phyloP scores from a whole-genome alignment of 2,888 invertebrate genomes.

The Ectropis crepuscularia region DNA sequence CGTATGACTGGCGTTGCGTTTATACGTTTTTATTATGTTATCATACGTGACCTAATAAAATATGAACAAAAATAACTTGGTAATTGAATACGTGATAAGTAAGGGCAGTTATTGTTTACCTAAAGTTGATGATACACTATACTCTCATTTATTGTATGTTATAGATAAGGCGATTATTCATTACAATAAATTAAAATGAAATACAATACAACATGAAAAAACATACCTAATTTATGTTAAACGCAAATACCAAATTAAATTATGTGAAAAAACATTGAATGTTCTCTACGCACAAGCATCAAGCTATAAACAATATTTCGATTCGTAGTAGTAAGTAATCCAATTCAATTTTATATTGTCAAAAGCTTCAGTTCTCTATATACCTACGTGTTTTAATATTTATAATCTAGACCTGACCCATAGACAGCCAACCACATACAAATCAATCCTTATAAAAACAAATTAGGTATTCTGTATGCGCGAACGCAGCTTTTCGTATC shows the following conservation, averaged over 20 bases:
- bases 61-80: slow-evolving; percentile 18
- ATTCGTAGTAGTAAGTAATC: no score
- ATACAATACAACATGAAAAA: no score
- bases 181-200: no score
- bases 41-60: slow-evolving; percentile 25
- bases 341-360: neutral
- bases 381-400: neutral
- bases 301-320: no score
- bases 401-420: slow-evolving; percentile 5
- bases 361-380: neutral
- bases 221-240: no score
- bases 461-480: slow-evolving; percentile 69
- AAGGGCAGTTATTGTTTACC: slow-evolving; percentile 1
- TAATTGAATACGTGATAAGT: slow-evolving; percentile 18
- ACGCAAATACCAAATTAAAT: no score
- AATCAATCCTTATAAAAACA: slow-evolving; percentile 50
- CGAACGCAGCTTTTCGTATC: slow-evolving; percentile 53
- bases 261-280: no score
- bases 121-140: neutral
- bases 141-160: no score
- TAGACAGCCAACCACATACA: slow-evolving; percentile 41
- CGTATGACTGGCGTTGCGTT: slow-evolving; percentile 9
- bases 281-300: no score
- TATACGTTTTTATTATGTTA: slow-evolving; percentile 15
- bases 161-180: no score